Evolutionary conservation across 2,888 invertebrate genomes (phyloP), one percentile per base, ranked within the genome.

Genomic region (Harpalus rubripes): DNA sequence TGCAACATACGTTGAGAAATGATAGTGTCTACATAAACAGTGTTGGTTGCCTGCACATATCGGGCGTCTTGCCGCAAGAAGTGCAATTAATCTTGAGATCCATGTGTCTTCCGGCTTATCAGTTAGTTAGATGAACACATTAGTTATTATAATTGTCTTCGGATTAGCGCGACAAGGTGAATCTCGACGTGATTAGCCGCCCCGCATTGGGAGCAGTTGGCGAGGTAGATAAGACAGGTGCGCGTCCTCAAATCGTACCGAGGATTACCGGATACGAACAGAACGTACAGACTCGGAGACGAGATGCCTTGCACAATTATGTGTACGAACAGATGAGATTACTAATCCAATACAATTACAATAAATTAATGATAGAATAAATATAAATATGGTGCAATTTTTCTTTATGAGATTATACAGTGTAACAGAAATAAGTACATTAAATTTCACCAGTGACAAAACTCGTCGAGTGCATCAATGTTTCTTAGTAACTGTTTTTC

Each of bases 41-140:
- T 10, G 68, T 18, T 78, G 58, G 22, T 15, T 44, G 78, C 44
- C 44, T 52, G 52, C 52, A 63, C 63, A 81, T n/a, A 81, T 44
- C n/a, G 63, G 44, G 16, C 58, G 26, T 58, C 72, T 52, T 39
- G 56, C 39, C 10, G 61, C 44, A 84, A 76, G 78, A 80, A 78
- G 44, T 65, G 63, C 65, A 63, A 84, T 84, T 84, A 84, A 84
- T 84, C 84, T 78, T 65, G 63, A 65, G 61, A 76, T 84, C 65
- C 78, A 84, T 84, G 68, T 84, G 65, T 84, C 78, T 84, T 39
- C 58, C 83, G 74, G 82, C 82, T 82, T 63, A 84, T 84, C 84
- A 84, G 84, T 72, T 84, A 84, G 84, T 84, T 76, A 84, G 78
- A 84, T 84, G 84, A 84, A 78, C 78, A 84, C 84, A 84, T 84